Conservation (phyloP, 2,888 invertebrate genomes). For the Ditylenchus weischeri region DNA sequence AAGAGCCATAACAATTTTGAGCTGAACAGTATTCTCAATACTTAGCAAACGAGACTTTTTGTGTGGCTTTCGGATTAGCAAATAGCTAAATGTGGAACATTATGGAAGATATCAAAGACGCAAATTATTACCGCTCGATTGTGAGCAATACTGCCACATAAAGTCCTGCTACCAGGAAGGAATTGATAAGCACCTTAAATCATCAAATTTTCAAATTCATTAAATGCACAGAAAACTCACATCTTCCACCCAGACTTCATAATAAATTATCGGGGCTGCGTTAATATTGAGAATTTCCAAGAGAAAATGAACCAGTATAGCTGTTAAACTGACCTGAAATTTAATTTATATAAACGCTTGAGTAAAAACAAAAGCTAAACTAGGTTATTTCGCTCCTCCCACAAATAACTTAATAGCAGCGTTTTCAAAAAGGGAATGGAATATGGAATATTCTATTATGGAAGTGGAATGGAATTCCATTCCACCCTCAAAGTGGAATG, state of each 20-base stretch:
- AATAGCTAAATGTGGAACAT: slow-evolving; percentile 34
- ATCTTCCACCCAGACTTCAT: slow-evolving; percentile 29
- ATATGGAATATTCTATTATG: too few species aligned
- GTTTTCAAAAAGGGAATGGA: too few species aligned
- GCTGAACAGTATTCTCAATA: slow-evolving; percentile 35
- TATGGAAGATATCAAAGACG: neutral
- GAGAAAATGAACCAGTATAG: slow-evolving; percentile 35
- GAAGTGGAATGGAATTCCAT: too few species aligned
- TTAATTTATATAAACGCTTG: slow-evolving; percentile 5
- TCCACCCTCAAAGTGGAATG: too few species aligned
- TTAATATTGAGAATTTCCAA: slow-evolving; percentile 22
- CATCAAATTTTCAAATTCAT: too few species aligned
- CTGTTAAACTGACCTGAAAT: slow-evolving; percentile 29
- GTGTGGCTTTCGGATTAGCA: slow-evolving; percentile 46
- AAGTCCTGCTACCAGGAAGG: slow-evolving; percentile 62
- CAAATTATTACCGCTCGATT: slow-evolving; percentile 44
- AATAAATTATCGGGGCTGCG: slow-evolving; percentile 25
- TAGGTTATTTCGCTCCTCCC: too few species aligned
- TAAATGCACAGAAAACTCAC: slow-evolving; percentile 52
- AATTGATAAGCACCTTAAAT: slow-evolving; percentile 70
- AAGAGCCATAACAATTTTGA: slow-evolving; percentile 42
- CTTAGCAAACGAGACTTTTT: slow-evolving; percentile 36
- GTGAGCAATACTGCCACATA: slow-evolving; percentile 56
- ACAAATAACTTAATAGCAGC: too few species aligned
- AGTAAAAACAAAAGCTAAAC: too few species aligned